Conservation (phyloP, 2,113 vertebrate genomes). For the Ariopsis seemanni region DNA sequence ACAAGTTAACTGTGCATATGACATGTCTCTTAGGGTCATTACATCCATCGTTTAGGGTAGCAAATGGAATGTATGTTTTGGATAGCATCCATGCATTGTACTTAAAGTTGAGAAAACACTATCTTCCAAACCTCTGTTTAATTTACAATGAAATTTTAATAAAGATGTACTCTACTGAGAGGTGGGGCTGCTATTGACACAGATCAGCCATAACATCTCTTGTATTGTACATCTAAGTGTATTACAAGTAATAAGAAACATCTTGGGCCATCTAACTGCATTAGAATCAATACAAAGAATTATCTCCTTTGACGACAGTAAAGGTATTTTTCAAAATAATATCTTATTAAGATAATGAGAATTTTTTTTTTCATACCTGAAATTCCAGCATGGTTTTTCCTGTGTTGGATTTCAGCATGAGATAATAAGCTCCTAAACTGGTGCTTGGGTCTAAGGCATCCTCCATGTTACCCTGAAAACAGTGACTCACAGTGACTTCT, state of each 20-base stretch:
- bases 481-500: constrained; percentile 36
- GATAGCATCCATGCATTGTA: constrained; percentile 22
- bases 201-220: neutral
- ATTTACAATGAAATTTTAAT: constrained; percentile 1
- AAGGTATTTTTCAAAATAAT: neutral
- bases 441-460: constrained; percentile 84
- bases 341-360: neutral
- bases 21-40: neutral
- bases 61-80: constrained; percentile 28
- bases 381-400: constrained; percentile 91
- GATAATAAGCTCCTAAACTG: constrained; percentile 84
- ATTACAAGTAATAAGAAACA: neutral
- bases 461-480: constrained; percentile 75
- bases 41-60: neutral
- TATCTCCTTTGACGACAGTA: neutral
- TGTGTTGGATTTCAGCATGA: constrained; percentile 81
- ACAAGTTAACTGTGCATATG: neutral
- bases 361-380: constrained; percentile 74
- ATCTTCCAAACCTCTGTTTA: neutral
- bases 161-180: neutral
- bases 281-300: neutral
- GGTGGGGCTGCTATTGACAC: neutral
- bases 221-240: neutral
- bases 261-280: neutral
- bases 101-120: constrained; percentile 13